A percentile compares a stretch with the other conserved stretches of the same genome.
Conservation (phyloP, 1,140 invertebrate genomes). For the Panagrolaimus sp. region DNA sequence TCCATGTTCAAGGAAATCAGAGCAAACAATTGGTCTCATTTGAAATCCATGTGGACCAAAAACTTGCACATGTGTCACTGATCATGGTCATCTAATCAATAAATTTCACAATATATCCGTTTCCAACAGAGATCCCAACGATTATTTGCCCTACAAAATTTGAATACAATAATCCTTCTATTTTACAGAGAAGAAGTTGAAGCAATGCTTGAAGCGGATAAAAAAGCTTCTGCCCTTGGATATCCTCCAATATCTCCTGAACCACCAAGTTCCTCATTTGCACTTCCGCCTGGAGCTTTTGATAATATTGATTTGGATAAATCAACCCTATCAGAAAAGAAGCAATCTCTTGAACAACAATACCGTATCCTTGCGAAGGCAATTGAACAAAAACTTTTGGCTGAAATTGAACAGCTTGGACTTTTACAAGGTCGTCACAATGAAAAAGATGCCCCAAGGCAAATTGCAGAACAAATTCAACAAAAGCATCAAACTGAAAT, state of each 20-base stretch:
- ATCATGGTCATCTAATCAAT: too few relatives aligned
- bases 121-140: too few relatives aligned
- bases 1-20: too few relatives aligned
- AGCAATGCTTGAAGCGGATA: too few relatives aligned
- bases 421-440: background rate
- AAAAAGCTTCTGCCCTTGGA: too few relatives aligned
- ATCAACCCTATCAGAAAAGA: background rate
- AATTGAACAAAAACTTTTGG: conserved; percentile 3
- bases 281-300: background rate
- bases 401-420: conserved; percentile 8
- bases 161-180: too few relatives aligned
- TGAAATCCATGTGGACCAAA: too few relatives aligned
- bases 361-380: background rate
- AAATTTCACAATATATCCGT: too few relatives aligned
- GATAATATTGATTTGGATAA: conserved; percentile 11
- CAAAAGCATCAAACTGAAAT: background rate
- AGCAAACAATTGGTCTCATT: too few relatives aligned
- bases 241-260: background rate
- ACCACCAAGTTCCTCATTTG: background rate
- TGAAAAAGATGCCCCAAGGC: background rate
- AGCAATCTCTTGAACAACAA: background rate
- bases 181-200: too few relatives aligned
- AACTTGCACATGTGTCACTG: too few relatives aligned
- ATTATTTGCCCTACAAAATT: too few relatives aligned
- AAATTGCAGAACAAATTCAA: background rate